phyloP scores from a whole-genome alignment of 2,888 invertebrate genomes.

The Leucophenga maculata region DNA sequence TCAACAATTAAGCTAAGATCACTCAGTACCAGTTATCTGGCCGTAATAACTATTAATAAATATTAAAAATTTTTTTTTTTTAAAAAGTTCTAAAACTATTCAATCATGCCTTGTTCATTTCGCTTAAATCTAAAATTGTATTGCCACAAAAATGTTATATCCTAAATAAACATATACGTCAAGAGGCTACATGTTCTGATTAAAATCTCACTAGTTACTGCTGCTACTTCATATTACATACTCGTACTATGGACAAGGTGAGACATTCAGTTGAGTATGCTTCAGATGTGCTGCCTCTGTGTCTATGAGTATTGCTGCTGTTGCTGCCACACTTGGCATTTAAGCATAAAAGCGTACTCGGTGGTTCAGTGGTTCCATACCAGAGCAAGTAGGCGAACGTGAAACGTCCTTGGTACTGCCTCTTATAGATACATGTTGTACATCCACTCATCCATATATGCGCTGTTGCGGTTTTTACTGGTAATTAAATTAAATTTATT shows the following conservation, averaged over 20 bases:
- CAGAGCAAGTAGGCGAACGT: background rate
- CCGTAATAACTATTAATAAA: no score
- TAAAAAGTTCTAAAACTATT: no score
- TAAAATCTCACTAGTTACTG: no score
- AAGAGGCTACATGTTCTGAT: no score
- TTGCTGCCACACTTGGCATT: slow-evolving; percentile 15
- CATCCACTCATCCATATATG: slow-evolving; percentile 47
- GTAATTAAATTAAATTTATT: slow-evolving; percentile 66
- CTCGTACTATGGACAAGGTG: no score
- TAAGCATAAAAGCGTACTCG: slow-evolving; percentile 21
- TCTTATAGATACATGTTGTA: background rate
- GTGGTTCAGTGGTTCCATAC: slow-evolving; percentile 18
- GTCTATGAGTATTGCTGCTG: background rate
- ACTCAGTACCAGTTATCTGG: no score
- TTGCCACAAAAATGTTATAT: slow-evolving; percentile 65
- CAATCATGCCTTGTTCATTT: no score
- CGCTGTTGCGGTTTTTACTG: slow-evolving; percentile 66
- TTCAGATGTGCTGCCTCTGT: no score
- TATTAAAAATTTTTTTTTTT: no score
- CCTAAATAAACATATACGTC: slow-evolving; percentile 58
- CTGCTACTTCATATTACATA: no score
- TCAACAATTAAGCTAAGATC: no score
- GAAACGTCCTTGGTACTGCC: slow-evolving; percentile 17
- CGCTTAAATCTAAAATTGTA: slow-evolving; percentile 63
- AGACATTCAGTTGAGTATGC: no score